These are phyloP conservation scores for Poeciliopsis retropinna DNA, from an alignment of 2,113 vertebrate species.

Conservation along the genomic window DNA sequence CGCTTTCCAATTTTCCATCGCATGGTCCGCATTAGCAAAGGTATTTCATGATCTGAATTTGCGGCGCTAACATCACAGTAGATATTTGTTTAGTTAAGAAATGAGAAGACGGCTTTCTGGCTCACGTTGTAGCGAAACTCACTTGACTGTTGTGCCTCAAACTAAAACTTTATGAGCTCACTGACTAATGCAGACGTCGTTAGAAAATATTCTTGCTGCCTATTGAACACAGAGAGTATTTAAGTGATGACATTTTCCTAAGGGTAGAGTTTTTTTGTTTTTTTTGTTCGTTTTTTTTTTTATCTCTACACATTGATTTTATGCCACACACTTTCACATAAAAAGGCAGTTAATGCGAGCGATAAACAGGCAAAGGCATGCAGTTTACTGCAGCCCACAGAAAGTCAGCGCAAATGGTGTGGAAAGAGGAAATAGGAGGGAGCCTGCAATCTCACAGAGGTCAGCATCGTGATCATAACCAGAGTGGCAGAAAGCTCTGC, in stretches of 20 bases:
- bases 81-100: constrained; percentile 8
- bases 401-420: constrained; percentile 20
- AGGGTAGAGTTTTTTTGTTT: background rate
- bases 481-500: constrained; percentile 20
- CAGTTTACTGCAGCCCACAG: constrained; percentile 16
- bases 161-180: constrained; percentile 7
- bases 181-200: background rate
- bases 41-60: background rate
- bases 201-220: background rate
- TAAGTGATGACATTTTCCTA: background rate
- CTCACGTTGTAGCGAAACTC: constrained; percentile 19
- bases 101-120: background rate
- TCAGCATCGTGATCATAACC: constrained; percentile 14
- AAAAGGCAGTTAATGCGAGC: background rate
- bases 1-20: background rate
- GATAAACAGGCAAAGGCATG: constrained; percentile 26
- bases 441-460: constrained; percentile 37
- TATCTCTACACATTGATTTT: constrained; percentile 7
- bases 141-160: background rate
- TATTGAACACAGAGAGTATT: background rate
- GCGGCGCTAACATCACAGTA: background rate
- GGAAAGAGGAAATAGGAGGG: constrained; percentile 18
- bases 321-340: background rate
- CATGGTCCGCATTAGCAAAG: background rate
- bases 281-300: background rate